Base-by-base conservation (phyloP, 2,797 vertebrate species). In the Galaxias olidus region DNA sequence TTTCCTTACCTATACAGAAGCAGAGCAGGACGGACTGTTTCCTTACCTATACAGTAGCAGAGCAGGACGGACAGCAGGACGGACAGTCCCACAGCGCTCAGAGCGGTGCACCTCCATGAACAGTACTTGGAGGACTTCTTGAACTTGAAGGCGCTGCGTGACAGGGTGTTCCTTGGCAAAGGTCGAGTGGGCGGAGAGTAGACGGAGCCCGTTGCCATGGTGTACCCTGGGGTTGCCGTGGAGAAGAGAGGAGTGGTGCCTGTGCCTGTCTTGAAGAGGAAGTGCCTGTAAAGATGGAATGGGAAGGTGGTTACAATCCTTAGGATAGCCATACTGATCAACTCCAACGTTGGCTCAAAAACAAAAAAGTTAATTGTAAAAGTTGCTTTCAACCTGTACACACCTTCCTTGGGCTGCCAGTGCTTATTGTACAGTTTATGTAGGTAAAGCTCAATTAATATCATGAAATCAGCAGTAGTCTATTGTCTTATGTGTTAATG, bases 221-320 rank as follows among this genome's bases (percentile, higher is more conserved):
- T 98, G 94, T 99, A 99, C 79, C 97, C 96, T 69, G 97, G 97
- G 43, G 96, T 98, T 55, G 97, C 96, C 69, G 97, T 98, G 85
- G 96, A 97, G 93, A 99, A 99, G 91, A 98, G 95, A 42, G 97
- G 97, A 76, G 96, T 98, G 69, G 96, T 98, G 88, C 97, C 97
- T 84, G 96, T 98, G 88, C 96, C 96, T 87, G 96, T 99, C 90
- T 99, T 99, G 90, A 99, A 99, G 91, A 99, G 96, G 91, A 99
- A 99, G 93, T 99, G 96, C 95, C 97, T 98, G 91, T 15, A 79
- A 51, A 56, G 55, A 69, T 15, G 76, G 46, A 6, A 15, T 12
- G 56, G 56, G 17, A 11, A 1, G 20, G n/a, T 9, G 53, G 53
- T 13, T 9, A 9, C 6, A 13, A 13, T 14, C 18, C 13, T 55